phyloP scores from a whole-genome alignment of 1,140 invertebrate species.

The Nebria ingens region DNA sequence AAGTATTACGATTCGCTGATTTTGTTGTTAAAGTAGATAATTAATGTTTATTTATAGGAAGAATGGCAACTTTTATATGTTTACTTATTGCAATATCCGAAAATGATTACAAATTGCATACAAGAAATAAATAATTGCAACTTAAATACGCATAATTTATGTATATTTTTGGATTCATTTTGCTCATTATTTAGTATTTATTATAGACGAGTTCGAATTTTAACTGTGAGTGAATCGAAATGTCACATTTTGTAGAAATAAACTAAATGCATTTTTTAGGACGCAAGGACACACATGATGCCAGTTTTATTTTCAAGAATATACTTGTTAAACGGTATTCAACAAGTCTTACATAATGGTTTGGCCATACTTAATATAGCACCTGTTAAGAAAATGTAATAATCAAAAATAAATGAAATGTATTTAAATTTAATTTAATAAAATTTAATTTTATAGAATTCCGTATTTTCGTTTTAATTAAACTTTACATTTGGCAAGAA shows the following conservation, averaged over 20 bases:
- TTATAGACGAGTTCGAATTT: conserved; percentile 53
- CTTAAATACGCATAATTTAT: conserved; percentile 49
- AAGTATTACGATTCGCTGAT: conserved; percentile 18
- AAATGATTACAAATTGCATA: conserved; percentile 42
- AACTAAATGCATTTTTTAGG: conserved; percentile 38
- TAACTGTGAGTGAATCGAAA: conserved; percentile 32
- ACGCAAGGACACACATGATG: conserved; percentile 48
- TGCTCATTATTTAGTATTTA: conserved; percentile 58
- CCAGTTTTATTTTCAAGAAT: conserved; percentile 52
- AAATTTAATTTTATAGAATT: too few species aligned
- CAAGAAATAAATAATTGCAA: conserved; percentile 34
- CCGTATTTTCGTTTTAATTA: too few species aligned
- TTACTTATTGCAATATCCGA: conserved; percentile 50
- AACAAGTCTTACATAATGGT: conserved; percentile 48
- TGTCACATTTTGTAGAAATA: conserved; percentile 19
- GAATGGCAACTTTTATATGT: conserved; percentile 61
- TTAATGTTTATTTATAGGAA: conserved; percentile 39
- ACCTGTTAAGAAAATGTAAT: conserved; percentile 53
- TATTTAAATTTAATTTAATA: too few species aligned
- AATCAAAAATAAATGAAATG: too few species aligned
- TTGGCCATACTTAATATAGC: conserved; percentile 50
- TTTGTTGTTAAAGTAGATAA: conserved; percentile 12
- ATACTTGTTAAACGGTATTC: conserved; percentile 50
- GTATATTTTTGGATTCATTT: conserved; percentile 47
- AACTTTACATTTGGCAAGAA: too few species aligned